Conservation (phyloP, 2,797 vertebrate species). For the Thamnophis elegans region DNA sequence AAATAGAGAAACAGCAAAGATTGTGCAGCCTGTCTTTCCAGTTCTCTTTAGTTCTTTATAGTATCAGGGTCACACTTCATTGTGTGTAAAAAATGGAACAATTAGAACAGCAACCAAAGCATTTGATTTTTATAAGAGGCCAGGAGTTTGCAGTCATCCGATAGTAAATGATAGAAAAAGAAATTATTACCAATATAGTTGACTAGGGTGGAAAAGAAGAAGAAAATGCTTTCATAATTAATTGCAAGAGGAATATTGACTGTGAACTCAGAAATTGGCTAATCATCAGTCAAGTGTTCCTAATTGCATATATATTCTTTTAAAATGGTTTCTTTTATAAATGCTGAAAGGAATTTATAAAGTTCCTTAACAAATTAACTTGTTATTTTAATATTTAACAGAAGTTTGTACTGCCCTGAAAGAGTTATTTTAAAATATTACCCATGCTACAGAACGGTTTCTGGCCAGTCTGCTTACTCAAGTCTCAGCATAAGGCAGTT, state of each 20-base stretch:
- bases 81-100: not conserved
- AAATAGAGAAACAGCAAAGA: not conserved
- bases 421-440: not conserved
- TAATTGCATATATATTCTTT: not conserved
- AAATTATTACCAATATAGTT: not conserved
- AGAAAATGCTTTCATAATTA: not conserved
- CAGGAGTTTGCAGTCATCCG: not conserved
- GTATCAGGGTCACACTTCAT: not conserved
- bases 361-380: not conserved
- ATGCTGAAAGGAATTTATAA: not conserved
- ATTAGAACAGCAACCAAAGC: not conserved
- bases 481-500: too few species aligned
- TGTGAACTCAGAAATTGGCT: not conserved
- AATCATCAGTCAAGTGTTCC: not conserved
- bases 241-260: not conserved
- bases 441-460: not conserved
- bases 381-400: not conserved
- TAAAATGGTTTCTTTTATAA: not conserved
- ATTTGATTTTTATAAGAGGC: conserved; percentile 15
- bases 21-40: not conserved
- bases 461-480: not conserved
- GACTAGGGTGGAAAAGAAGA: not conserved
- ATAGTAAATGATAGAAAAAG: not conserved
- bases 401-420: not conserved
- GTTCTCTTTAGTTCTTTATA: conserved; percentile 1